Conservation (phyloP, 2,888 invertebrate genomes). For the Pachymerium ferrugineum region DNA sequence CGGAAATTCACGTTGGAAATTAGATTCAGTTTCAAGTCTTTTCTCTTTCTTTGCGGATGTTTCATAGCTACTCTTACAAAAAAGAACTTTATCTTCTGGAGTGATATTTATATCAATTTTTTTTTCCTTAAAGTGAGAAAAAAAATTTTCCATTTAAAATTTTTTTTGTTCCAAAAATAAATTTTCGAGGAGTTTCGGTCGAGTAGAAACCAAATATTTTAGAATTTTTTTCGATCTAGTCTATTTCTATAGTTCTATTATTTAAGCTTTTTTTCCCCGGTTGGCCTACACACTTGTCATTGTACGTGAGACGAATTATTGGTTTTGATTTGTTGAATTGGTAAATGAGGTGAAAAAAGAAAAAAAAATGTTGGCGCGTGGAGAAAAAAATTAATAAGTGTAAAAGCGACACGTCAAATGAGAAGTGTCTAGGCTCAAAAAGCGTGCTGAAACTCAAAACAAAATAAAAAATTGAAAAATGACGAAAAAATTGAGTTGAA, state of each 20-base stretch:
- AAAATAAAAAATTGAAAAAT: background rate
- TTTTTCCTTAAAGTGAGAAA: no score
- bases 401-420: conserved; percentile 10
- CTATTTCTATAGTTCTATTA: background rate
- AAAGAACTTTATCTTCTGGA: no score
- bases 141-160: no score
- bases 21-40: no score
- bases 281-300: conserved; percentile 17
- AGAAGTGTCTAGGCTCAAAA: conserved; percentile 17
- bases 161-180: no score
- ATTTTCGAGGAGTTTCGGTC: no score
- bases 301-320: background rate
- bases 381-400: conserved; percentile 7
- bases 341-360: background rate
- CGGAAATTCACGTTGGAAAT: no score
- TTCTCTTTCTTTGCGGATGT: no score
- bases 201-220: no score
- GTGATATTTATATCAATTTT: no score
- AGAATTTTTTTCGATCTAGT: background rate
- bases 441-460: background rate
- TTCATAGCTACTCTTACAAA: no score
- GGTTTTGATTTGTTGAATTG: background rate
- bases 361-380: background rate
- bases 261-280: background rate
- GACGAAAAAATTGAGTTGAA: background rate